Conservation (phyloP, 2,888 invertebrate genomes). For the Dasypogon diadema region DNA sequence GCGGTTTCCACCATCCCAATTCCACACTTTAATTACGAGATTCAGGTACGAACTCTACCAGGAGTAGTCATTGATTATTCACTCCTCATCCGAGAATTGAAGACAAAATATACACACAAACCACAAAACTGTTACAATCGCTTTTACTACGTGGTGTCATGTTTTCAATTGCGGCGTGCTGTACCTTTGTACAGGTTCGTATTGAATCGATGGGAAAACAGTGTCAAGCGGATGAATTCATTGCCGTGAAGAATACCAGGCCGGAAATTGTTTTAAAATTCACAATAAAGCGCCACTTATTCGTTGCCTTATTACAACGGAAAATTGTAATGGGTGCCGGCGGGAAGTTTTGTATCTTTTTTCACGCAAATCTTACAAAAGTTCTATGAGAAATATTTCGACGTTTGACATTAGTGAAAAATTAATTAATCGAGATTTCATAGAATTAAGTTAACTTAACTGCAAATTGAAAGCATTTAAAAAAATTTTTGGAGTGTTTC, state of each 20-base stretch:
- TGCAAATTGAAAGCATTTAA: too few relatives aligned
- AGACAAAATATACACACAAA: conserved; percentile 9
- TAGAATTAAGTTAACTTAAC: too few relatives aligned
- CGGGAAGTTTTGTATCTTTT: too few relatives aligned
- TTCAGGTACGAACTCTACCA: not conserved
- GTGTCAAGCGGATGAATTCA: conserved; percentile 43
- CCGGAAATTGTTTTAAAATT: conserved; percentile 38
- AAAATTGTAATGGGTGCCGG: too few relatives aligned
- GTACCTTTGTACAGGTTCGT: conserved; percentile 8
- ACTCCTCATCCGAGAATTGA: not conserved
- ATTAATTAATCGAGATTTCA: too few relatives aligned
- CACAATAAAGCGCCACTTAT: conserved; percentile 24
- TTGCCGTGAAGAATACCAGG: conserved; percentile 26
- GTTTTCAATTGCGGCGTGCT: not conserved
- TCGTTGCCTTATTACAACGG: not conserved
- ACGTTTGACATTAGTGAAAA: too few relatives aligned
- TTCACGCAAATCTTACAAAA: too few relatives aligned
- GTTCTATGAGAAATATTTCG: too few relatives aligned
- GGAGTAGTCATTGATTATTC: conserved; percentile 28
- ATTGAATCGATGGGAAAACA: conserved; percentile 19
- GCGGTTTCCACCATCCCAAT: conserved; percentile 13
- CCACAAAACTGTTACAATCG: conserved; percentile 14
- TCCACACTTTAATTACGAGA: not conserved
- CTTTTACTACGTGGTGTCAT: conserved; percentile 1
- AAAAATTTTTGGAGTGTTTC: too few relatives aligned